Percentiles rank a stretch among this genome's conserved stretches.
Evolutionary conservation across 2,113 vertebrate genomes (phyloP).

Genomic region (Jaculus jaculus): DNA sequence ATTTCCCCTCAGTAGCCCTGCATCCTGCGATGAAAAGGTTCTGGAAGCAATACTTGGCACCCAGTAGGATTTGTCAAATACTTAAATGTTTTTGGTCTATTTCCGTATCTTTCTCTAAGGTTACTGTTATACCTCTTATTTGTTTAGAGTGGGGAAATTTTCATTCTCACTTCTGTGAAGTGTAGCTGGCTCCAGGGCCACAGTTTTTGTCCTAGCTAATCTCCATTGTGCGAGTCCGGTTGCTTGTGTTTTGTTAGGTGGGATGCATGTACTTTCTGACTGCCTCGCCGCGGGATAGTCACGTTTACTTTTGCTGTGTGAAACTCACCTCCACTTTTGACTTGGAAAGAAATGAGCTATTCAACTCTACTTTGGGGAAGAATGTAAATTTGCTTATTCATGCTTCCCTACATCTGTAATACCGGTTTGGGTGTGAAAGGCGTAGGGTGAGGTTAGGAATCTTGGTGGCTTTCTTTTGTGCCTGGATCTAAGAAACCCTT

Average conservation of each 20-base stretch:
- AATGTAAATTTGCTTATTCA: constrained; percentile 84
- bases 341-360: constrained; percentile 13
- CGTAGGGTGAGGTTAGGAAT: constrained; percentile 22
- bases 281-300: not conserved
- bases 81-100: not conserved
- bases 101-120: not conserved
- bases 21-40: not conserved
- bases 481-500: constrained; percentile 25
- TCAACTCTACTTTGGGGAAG: constrained; percentile 32
- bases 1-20: not conserved
- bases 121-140: constrained; percentile 24
- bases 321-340: constrained; percentile 1
- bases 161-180: constrained; percentile 31
- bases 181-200: constrained; percentile 14
- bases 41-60: not conserved
- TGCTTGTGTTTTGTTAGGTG: constrained; percentile 43
- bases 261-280: not conserved
- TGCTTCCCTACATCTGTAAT: constrained; percentile 64
- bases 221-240: constrained; percentile 25
- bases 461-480: constrained; percentile 48
- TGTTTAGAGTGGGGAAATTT: not conserved
- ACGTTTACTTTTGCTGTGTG: constrained; percentile 38
- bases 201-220: constrained; percentile 56
- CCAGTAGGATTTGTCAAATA: constrained; percentile 9
- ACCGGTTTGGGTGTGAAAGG: constrained; percentile 53